Evolutionary conservation across 2,888 invertebrate species (phyloP).

Genomic region (Pollenia griseotomentosa): DNA sequence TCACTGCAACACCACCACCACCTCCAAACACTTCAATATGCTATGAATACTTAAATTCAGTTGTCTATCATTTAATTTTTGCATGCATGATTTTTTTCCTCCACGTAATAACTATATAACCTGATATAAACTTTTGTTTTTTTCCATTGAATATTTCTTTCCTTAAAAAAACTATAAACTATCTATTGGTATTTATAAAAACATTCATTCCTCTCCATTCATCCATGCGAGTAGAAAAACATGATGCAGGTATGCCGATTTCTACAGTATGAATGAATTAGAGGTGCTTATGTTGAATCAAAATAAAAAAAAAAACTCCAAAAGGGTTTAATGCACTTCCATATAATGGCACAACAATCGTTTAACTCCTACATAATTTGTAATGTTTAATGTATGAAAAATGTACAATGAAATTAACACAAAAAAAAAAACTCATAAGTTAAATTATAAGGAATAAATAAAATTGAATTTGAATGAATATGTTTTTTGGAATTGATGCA

Average conservation of each 20-base stretch:
- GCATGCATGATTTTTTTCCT: conserved; percentile 58
- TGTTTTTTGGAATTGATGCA: conserved; percentile 30
- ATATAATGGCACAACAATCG: conserved; percentile 3
- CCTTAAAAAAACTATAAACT: conserved; percentile 2
- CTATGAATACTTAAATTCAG: conserved; percentile 30
- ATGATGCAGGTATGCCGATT: conserved; percentile 31
- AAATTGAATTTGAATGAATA: not conserved
- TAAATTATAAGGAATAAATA: conserved; percentile 46
- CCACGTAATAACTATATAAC: conserved; percentile 53
- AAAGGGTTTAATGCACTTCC: conserved; percentile 58
- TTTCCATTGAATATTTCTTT: conserved; percentile 45
- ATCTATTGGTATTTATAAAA: conserved; percentile 47
- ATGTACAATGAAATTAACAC: conserved; percentile 15
- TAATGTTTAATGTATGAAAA: conserved; percentile 39
- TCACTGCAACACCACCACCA: not conserved
- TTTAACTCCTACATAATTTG: conserved; percentile 61
- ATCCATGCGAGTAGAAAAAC: conserved; percentile 16
- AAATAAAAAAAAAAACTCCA: conserved; percentile 10
- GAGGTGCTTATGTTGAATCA: conserved; percentile 2
- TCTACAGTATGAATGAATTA: conserved; percentile 52
- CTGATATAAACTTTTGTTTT: conserved; percentile 18
- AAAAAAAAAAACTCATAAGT: conserved; percentile 41
- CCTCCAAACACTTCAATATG: not conserved
- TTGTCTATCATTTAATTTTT: conserved; percentile 67
- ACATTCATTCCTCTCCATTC: conserved; percentile 46